Evolutionary conservation across 2,888 invertebrate species (phyloP).

Genomic region (Drosophila kambysellisi): DNA sequence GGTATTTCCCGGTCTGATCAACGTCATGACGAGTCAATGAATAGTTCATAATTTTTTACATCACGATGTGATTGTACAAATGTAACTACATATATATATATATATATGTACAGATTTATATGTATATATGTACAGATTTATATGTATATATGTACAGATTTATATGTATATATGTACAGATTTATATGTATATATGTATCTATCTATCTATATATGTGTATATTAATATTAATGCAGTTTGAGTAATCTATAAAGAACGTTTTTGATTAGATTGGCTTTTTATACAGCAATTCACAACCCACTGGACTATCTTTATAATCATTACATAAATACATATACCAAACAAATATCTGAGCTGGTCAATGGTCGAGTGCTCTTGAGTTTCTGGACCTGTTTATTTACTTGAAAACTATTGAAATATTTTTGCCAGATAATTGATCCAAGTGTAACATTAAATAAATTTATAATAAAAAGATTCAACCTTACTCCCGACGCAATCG

Average conservation of each 20-base stretch:
- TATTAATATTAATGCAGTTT: slow-evolving; percentile 29
- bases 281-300: neutral
- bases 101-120: neutral
- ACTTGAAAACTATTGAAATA: slow-evolving; percentile 34
- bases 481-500: neutral
- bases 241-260: slow-evolving; percentile 48
- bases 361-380: slow-evolving; percentile 54
- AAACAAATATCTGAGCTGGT: slow-evolving; percentile 34
- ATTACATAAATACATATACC: slow-evolving; percentile 37
- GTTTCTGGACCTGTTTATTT: slow-evolving; percentile 13
- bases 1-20: slow-evolving; percentile 91
- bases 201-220: neutral
- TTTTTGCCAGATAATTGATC: slow-evolving; percentile 12
- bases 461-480: neutral
- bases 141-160: slow-evolving; percentile 4
- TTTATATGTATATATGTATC: slow-evolving; percentile 5
- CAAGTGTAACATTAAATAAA: neutral
- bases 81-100: neutral
- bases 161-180: neutral
- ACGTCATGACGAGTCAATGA: slow-evolving; percentile 88
- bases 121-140: slow-evolving; percentile 1
- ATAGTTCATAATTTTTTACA: neutral
- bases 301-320: slow-evolving; percentile 44
- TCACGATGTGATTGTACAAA: slow-evolving; percentile 1
- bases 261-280: slow-evolving; percentile 46